These are phyloP conservation scores for Eospalax fontanierii DNA, from an alignment of 2,797 vertebrate species.

Conservation along the genomic window DNA sequence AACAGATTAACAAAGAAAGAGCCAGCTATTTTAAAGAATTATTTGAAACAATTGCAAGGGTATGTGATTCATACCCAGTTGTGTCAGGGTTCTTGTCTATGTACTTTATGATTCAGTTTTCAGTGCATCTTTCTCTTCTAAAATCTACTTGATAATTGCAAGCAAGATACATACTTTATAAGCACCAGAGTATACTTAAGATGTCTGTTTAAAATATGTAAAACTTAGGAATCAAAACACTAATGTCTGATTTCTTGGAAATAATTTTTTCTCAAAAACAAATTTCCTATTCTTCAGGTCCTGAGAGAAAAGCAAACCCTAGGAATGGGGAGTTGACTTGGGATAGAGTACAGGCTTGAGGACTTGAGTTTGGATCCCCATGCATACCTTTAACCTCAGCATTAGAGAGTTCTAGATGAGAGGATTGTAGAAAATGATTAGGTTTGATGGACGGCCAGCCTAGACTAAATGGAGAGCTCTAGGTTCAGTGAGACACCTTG, in stretches of 20 bases:
- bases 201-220: slow-evolving; percentile 9
- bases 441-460: too few relatives aligned
- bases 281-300: slow-evolving; percentile 21
- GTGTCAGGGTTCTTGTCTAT: slow-evolving; percentile 33
- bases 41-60: slow-evolving; percentile 95
- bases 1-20: slow-evolving; percentile 92
- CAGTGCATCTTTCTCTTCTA: slow-evolving; percentile 43
- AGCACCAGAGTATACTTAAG: slow-evolving; percentile 7
- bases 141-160: slow-evolving; percentile 3
- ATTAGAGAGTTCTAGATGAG: too few relatives aligned
- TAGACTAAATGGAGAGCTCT: background rate
- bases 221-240: slow-evolving; percentile 55
- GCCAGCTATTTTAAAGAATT: slow-evolving; percentile 94
- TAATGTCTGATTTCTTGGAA: slow-evolving; percentile 15
- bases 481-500: background rate
- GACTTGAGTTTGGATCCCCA: background rate
- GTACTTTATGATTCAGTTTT: slow-evolving; percentile 21
- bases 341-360: background rate
- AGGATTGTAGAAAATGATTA: too few relatives aligned
- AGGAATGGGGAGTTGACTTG: background rate
- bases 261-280: slow-evolving; percentile 47
- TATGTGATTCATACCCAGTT: slow-evolving; percentile 86
- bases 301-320: slow-evolving; percentile 1
- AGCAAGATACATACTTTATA: slow-evolving; percentile 46
- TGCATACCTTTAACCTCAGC: accelerated